Base-by-base conservation (phyloP, 2,888 invertebrate genomes). In the Hartigia nigra region DNA sequence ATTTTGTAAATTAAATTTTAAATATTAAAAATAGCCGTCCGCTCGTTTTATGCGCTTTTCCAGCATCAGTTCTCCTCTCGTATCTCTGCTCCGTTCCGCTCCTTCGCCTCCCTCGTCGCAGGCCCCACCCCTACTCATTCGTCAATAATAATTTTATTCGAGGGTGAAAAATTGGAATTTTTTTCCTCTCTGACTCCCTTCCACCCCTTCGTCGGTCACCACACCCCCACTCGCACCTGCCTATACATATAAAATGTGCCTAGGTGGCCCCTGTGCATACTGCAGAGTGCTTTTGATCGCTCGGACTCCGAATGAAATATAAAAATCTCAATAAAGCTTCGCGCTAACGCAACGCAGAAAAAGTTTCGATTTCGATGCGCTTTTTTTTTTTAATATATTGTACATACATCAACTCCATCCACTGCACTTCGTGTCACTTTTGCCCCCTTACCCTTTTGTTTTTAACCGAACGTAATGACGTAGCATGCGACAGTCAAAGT, bases 1-100 rank as follows among this genome's bases (percentile, higher is more conserved):
- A 91, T 91, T 91, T 91, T 91, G 90, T 91, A 91, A 91, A 91
- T 91, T 90, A 91, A 91, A 91, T 91, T 91, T 91, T 91, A 91
- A 91, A 91, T 91, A 91, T 91, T 91, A 90, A 91, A 91, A 91
- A 91, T 90, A 89, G 90, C 89, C 87, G 86, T 85, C 82, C 86
- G 80, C 76, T 77, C 80, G 80, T 80, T 82, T 76, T 80, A 81
- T 80, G 77, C 81, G 77, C 79, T 77, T 80, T 77, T 83, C 77
- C 77, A 74, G 81, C 76, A 76, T 69, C 69, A 69, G 36, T 77
- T 74, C 55, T 55, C 74, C 70, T 76, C 74, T 77, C 70, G 75
- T 77, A 74, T 76, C 74, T 35, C 81, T 69, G 39, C 81, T 81
- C 81, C 81, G 82, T n/a, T 70, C 75, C 74, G 69, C 69, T n/a